phyloP scores from a whole-genome alignment of 2,888 invertebrate species.

The Pollenia amentaria region DNA sequence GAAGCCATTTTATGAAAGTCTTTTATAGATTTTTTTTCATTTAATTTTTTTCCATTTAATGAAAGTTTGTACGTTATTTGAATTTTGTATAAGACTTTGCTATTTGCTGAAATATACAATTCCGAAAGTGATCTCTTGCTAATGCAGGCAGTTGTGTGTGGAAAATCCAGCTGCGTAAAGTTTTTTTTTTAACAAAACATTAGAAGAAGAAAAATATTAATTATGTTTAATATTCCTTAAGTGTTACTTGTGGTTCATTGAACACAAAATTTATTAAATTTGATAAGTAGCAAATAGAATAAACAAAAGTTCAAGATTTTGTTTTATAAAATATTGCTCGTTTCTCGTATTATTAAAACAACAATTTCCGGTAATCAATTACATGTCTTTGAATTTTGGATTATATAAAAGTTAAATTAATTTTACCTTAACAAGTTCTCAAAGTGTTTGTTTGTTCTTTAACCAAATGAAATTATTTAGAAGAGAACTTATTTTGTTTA shows the following conservation, averaged over 20 bases:
- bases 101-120: neutral
- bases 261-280: constrained; percentile 18
- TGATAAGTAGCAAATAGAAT: neutral
- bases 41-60: neutral
- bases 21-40: neutral
- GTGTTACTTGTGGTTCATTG: neutral
- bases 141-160: neutral
- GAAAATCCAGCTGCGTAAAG: neutral
- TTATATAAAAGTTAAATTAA: no score
- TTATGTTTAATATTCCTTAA: constrained; percentile 33
- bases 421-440: no score
- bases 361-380: neutral
- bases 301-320: neutral
- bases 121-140: neutral
- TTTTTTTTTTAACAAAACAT: neutral
- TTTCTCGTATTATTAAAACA: neutral
- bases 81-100: constrained; percentile 9
- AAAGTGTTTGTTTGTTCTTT: no score
- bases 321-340: neutral
- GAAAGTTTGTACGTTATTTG: neutral
- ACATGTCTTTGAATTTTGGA: neutral
- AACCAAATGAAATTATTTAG: no score
- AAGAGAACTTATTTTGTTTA: neutral
- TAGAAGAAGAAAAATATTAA: constrained; percentile 1
- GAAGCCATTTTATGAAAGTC: neutral